Base-by-base conservation (phyloP, 2,113 vertebrate genomes). In the Callionymus lyra region DNA sequence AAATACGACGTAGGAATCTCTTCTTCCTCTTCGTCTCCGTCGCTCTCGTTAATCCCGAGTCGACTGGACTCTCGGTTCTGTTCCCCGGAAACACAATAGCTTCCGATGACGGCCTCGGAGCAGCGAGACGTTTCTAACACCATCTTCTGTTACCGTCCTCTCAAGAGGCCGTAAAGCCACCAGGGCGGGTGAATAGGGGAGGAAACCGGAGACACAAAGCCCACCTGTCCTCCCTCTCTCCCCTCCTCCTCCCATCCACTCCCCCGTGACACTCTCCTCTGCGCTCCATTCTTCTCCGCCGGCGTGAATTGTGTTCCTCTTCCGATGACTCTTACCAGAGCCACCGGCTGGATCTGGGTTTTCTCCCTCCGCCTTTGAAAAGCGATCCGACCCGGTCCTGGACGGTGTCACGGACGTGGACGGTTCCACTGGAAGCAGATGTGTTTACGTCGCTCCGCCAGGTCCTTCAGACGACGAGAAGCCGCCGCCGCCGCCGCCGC, bases 81-180 rank as follows among this genome's bases (percentile, higher is more conserved):
- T 70, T 70, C 67, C 69, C 56, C 59, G 47, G 55, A 9, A 38
- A 38, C 53, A 61, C 56, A 61, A 63, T 54, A 65, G 58, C 17
- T 49, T 38, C 66, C 48, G 53, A 68, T 59, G 64, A 68, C 66
- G 59, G 67, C 43, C 50, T 51, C 37, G 4, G 38, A 63, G 57
- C 63, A 62, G 50, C 59, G 57, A 63, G 62, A 73, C 57, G 51
- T 77, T 76, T 74, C 48, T 65, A 71, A 79, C 76, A 73, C 76
- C 73, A 65, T 74, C 78, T 68, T 74, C 31, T 35, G 67, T 75
- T 75, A 69, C 74, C 34, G 10, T 50, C 55, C 53, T 46, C 59
- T 65, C 71, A 46, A 43, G 73, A 68, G 66, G 64, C 54, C 60
- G 60, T 49, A 63, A 61, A 52, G 56, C 42, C 74, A 74, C 53